A percentile compares a stretch with the other conserved stretches of the same genome.
phyloP scores from a whole-genome alignment of 2,888 invertebrate species.

The Branchellion lobata region DNA sequence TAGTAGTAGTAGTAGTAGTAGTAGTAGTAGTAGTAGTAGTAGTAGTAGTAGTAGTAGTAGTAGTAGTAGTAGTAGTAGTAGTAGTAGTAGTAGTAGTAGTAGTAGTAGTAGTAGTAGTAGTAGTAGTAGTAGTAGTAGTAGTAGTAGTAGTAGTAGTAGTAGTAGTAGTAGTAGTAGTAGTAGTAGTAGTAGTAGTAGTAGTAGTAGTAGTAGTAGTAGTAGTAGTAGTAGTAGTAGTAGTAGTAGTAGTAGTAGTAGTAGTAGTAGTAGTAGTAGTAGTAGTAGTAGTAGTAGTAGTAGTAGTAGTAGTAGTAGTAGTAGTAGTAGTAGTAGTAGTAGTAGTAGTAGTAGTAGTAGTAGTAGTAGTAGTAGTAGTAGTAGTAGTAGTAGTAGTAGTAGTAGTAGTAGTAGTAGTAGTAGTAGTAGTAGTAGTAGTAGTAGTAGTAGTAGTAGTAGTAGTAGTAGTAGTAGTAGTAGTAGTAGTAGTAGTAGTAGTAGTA shows the following conservation, averaged over 20 bases:
- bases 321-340: too few relatives aligned
- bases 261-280: not conserved
- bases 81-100: not conserved
- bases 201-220: not conserved
- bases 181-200: not conserved
- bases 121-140: conserved; percentile 8
- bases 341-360: too few relatives aligned
- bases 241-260: conserved; percentile 1
- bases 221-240: conserved; percentile 1
- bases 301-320: too few relatives aligned
- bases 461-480: conserved; percentile 9
- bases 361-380: too few relatives aligned
- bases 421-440: too few relatives aligned
- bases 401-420: too few relatives aligned
- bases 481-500: conserved; percentile 9
- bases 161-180: conserved; percentile 8
- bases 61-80: too few relatives aligned
- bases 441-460: conserved; percentile 14
- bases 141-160: conserved; percentile 8
- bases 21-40: not conserved
- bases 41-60: not conserved
- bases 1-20: conserved; percentile 9
- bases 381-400: not conserved
- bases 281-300: not conserved
- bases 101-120: not conserved